phyloP scores from a whole-genome alignment of 2,888 invertebrate genomes.

The Perdita meconis region DNA sequence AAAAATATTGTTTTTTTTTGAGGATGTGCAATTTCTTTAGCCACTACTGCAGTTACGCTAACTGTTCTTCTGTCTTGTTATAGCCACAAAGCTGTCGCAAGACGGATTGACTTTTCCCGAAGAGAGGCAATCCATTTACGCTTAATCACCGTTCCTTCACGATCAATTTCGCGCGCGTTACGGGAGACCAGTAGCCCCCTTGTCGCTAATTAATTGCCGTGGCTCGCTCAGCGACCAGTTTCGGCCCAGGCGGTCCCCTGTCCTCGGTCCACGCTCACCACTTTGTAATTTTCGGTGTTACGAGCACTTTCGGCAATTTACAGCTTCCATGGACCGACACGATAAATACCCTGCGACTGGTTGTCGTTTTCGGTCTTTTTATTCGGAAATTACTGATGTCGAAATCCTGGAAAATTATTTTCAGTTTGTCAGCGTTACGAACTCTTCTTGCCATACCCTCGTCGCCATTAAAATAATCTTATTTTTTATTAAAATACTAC shows the following conservation, averaged over 20 bases:
- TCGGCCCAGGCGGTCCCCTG: not conserved
- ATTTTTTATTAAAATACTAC: too few relatives aligned
- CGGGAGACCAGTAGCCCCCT: not conserved
- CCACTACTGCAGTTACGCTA: too few relatives aligned
- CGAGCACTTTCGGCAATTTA: constrained; percentile 32
- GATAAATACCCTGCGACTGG: constrained; percentile 28
- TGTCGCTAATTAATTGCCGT: constrained; percentile 34
- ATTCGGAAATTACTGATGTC: too few relatives aligned
- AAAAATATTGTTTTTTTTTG: too few relatives aligned
- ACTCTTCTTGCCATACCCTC: too few relatives aligned
- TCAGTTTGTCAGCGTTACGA: too few relatives aligned
- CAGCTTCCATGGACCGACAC: constrained; percentile 8
- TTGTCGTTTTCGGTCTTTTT: not conserved
- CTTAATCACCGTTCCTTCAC: constrained; percentile 12
- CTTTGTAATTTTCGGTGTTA: constrained; percentile 47
- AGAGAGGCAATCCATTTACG: constrained; percentile 25
- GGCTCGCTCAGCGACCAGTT: not conserved
- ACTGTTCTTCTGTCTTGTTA: too few relatives aligned
- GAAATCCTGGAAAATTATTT: too few relatives aligned
- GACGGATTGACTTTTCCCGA: constrained; percentile 16
- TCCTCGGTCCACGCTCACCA: not conserved
- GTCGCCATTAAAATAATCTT: too few relatives aligned
- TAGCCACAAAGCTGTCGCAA: too few relatives aligned
- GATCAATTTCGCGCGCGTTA: constrained; percentile 23
- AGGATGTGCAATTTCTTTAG: too few relatives aligned